These are phyloP conservation scores for Scolanthus callimorphus DNA, from an alignment of 92 coral and sea anemone genomes.

Conservation along the genomic window DNA sequence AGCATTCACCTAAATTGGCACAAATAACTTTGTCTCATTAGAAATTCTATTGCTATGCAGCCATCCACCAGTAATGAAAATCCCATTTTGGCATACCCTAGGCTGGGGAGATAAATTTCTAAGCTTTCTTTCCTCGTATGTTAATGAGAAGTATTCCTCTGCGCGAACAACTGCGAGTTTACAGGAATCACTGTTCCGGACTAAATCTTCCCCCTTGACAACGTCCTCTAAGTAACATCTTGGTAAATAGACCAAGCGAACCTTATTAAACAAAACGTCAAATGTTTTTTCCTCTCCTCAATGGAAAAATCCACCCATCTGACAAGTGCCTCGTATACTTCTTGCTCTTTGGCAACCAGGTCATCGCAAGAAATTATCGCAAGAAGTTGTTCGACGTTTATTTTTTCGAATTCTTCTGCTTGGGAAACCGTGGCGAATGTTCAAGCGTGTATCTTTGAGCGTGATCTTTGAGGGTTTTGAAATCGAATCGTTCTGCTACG, in stretches of 20 bases:
- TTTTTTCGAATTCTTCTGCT: slow-evolving; percentile 54
- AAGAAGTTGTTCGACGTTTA: slow-evolving; percentile 63
- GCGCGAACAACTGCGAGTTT: slow-evolving; percentile 39
- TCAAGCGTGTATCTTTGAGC: slow-evolving; percentile 80
- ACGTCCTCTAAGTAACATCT: slow-evolving; percentile 61
- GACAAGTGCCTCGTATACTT: slow-evolving; percentile 77
- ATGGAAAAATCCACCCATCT: slow-evolving; percentile 64
- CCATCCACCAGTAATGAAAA: slow-evolving; percentile 68
- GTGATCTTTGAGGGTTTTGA: slow-evolving; percentile 52
- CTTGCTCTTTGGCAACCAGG: slow-evolving; percentile 86
- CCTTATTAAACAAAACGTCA: slow-evolving; percentile 55
- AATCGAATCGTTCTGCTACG: slow-evolving; percentile 80
- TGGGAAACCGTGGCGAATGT: slow-evolving; percentile 62
- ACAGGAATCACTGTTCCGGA: slow-evolving; percentile 51
- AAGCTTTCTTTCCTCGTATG: slow-evolving; percentile 14
- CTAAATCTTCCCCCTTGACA: slow-evolving; percentile 63
- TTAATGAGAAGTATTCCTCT: slow-evolving; percentile 53
- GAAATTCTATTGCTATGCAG: slow-evolving; percentile 57
- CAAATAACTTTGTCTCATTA: slow-evolving; percentile 37
- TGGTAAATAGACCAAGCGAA: slow-evolving; percentile 70
- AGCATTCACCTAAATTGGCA: slow-evolving; percentile 49
- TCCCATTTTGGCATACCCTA: slow-evolving; percentile 64
- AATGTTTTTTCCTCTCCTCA: slow-evolving; percentile 58
- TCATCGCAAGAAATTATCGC: slow-evolving; percentile 85
- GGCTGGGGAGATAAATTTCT: slow-evolving; percentile 33